Base-by-base conservation (phyloP, 2,888 invertebrate genomes). In the Drosophila neotestacea region DNA sequence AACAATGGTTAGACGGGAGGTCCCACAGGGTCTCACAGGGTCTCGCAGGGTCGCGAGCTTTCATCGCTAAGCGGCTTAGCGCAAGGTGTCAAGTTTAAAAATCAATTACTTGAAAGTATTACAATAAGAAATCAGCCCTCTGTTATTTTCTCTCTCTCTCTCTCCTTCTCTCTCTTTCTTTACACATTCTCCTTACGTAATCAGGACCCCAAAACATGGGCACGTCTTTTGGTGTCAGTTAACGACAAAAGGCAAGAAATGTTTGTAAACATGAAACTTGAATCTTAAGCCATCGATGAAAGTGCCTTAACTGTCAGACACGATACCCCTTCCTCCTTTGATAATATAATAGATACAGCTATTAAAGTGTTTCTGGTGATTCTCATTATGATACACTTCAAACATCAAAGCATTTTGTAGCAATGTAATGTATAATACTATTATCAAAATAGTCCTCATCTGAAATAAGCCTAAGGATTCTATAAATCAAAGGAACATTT, bases 61-160 rank as follows among this genome's bases (percentile, higher is more conserved):
- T 58, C 70, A 63, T 51, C 68, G 41, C 58, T 85, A 86, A 86
- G 79, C 87, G 69, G 82, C 88, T 86, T 86, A 86, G 66, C 70
- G 65, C 70, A 79, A 88, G 85, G 86, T 86, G 86, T 88, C 86
- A 86, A 81, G 86, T 86, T 88, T 81, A 81, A 81, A 86, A 86
- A 88, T 88, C 86, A 88, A 88, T 86, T 86, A 86, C 82, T 84
- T 74, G 52, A 71, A 70, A 65, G 70, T 70, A 81, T 70, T 73
- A 77, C 73, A 81, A 75, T 71, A 73, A 52, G 67, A 80, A 72
- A 64, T 59, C 59, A 55, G 32, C 27, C 47, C 42, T 11, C 6
- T 28, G 6, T 34, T 13, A 0, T 36, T 6, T 6, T 9, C 28
- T 4, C 27, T 16, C 38, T 13, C 30, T 10, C 42, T 28, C 9